These are phyloP conservation scores for Papilio demoleus DNA, from an alignment of 2,888 invertebrate species.

Conservation along the genomic window DNA sequence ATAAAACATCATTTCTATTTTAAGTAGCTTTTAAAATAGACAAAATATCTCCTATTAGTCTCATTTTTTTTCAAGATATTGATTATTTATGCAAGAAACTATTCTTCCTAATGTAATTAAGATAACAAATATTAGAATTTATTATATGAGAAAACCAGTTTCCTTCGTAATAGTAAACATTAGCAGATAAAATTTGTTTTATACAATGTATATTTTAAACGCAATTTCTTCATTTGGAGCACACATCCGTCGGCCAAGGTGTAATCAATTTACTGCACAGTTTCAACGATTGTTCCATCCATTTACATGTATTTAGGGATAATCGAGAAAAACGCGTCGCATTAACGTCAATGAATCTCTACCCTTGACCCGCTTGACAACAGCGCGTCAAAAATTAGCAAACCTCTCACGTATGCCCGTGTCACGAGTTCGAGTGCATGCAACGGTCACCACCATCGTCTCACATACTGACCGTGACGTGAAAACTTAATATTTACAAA, in stretches of 20 bases:
- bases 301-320: slow-evolving; percentile 40
- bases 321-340: slow-evolving; percentile 36
- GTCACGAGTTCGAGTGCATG: slow-evolving; percentile 49
- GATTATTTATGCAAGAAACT: no score
- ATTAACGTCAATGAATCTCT: slow-evolving; percentile 40
- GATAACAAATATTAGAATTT: no score
- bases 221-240: neutral
- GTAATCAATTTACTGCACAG: slow-evolving; percentile 22
- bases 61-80: no score
- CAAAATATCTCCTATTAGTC: no score
- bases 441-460: slow-evolving; percentile 47
- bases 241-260: neutral
- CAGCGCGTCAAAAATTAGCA: slow-evolving; percentile 51
- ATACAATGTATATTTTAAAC: no score
- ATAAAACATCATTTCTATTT: no score
- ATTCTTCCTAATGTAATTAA: no score
- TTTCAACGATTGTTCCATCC: slow-evolving; percentile 18
- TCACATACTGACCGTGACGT: slow-evolving; percentile 52
- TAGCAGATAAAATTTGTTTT: no score
- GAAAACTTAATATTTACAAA: slow-evolving; percentile 51
- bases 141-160: no score
- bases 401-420: slow-evolving; percentile 51
- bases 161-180: no score
- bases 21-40: no score
- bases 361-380: slow-evolving; percentile 56